Evolutionary conservation across 2,888 invertebrate genomes (phyloP), one percentile per base, ranked within the genome.

Genomic region (Cephus pygmeus): DNA sequence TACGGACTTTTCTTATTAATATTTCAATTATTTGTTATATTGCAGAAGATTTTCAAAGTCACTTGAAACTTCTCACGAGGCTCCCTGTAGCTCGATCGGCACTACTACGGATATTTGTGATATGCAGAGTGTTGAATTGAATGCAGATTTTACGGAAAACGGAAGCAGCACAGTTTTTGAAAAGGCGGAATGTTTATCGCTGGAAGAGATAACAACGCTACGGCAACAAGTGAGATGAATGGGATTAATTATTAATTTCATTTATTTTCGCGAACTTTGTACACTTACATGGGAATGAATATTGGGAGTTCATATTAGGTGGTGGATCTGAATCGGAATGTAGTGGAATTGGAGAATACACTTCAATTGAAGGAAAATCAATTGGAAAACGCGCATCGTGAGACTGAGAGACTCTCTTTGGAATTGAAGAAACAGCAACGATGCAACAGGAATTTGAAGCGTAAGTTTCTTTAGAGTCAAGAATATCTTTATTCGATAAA

Each of bases 381-480:
- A 33, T 87, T 94, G 77, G 92, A 91, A n/a, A 92, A 90, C 75
- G 82, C 93, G 77, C 91, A 92, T 30, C 90, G 92, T 73, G 93
- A 94, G 83, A 94, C 93, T 84, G 93, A 93, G 84, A 92, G 92
- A 85, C 83, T 94, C 34, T 89, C 90, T 15, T 83, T 91, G 23
- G 93, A 93, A 85, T 86, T 93, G 69, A 92, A 92, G 83, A 92
- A 91, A 83, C 91, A 92, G 73, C 92, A 92, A 85, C 89, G 93
- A 83, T 92, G 91, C 11, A 93, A 92, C 79, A 90, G 90, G 82
- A 92, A 91, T 84, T 85, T 94, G 79, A 91, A 92, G 82, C 92
- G 88, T 88, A 86, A 82, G 83, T 79, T 35, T 35, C 69, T 68
- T 73, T 74, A 73, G 34, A 68, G 34, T 40, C 12, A 34, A 73